Evolutionary conservation across 2,888 invertebrate species (phyloP), one percentile per base, ranked within the genome.

Genomic region (Sinohyriopsis cumingii): DNA sequence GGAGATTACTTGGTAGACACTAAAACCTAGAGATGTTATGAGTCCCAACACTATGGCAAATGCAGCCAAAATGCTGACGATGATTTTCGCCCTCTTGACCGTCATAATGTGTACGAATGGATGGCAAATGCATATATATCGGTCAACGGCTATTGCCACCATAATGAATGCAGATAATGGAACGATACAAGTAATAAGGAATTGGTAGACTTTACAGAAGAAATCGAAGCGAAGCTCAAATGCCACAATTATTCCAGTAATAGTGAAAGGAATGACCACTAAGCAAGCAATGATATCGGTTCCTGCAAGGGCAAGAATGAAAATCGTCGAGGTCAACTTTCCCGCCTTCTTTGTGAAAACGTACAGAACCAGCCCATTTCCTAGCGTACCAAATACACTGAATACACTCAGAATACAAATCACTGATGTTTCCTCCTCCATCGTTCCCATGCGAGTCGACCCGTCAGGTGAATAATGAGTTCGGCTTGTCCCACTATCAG

Each of bases 331-430:
- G 6, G 87, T 85, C 24, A 85, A 77, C 28, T 82, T 84, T 60
- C 85, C 84, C 25, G 83, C 79, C 20, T 85, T 85, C 65, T 79
- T 75, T 19, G 81, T 76, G 73, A 87, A 89, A 55, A 89, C 88
- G 80, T 87, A 88, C 59, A 89, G 78, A 6, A 88, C 88, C 12
- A 88, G 75, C 7, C 86, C 83, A 72, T 89, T 89, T 9, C 89
- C 88, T 28, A 86, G 76, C 6, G 85, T 82, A 15, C 89, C 89
- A 19, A 86, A 73, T 20, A 88, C 73, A 65, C 81, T 82, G 66
- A 87, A 83, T 55, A 86, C 61, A 53, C 78, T 75, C 20, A 87
- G 75, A 55, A 86, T 80, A 22, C 69, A 73, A 33, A 81, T 72
- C 25, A 75, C 63, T n/a, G 67, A 64, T 15, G 57, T 57, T 22